phyloP scores from a whole-genome alignment of 1,140 invertebrate genomes.

The Drosophila trapezifrons region DNA sequence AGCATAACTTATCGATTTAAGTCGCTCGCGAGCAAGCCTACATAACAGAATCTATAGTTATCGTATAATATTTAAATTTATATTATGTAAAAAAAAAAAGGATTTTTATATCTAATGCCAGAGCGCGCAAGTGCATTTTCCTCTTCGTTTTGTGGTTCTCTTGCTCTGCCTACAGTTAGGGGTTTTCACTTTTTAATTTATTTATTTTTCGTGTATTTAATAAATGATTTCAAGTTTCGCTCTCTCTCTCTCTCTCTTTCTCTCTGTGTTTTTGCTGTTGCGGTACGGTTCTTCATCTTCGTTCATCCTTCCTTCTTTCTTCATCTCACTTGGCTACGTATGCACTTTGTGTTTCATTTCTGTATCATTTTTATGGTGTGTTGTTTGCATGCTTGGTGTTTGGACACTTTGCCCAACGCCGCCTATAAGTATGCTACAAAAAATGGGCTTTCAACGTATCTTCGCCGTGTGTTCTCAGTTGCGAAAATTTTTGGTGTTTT shows the following conservation, averaged over 20 bases:
- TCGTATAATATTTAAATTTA: constrained; percentile 30
- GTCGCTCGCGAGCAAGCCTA: constrained; percentile 27
- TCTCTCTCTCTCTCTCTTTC: constrained; percentile 1
- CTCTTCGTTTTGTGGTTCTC: constrained; percentile 9
- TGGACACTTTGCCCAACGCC: constrained; percentile 30
- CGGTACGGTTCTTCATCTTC: constrained; percentile 7
- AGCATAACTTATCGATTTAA: constrained; percentile 47
- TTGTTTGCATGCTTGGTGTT: constrained; percentile 27
- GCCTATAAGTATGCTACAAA: constrained; percentile 56
- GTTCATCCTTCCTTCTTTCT: not conserved
- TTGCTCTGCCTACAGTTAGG: constrained; percentile 23
- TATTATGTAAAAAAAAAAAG: constrained; percentile 42
- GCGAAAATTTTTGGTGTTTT: constrained; percentile 33
- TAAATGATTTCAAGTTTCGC: constrained; percentile 38
- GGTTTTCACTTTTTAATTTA: constrained; percentile 21
- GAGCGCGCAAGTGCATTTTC: constrained; percentile 42
- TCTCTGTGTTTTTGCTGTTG: constrained; percentile 21
- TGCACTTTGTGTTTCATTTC: constrained; percentile 15
- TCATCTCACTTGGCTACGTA: constrained; percentile 42
- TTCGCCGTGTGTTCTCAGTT: constrained; percentile 20
- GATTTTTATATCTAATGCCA: constrained; percentile 44
- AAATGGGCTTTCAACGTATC: constrained; percentile 12
- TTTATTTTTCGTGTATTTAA: constrained; percentile 15
- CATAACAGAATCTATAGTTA: constrained; percentile 53
- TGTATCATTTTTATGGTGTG: constrained; percentile 18